These are phyloP conservation scores for Torymus texanus DNA, from an alignment of 2,888 invertebrate species.

Conservation along the genomic window DNA sequence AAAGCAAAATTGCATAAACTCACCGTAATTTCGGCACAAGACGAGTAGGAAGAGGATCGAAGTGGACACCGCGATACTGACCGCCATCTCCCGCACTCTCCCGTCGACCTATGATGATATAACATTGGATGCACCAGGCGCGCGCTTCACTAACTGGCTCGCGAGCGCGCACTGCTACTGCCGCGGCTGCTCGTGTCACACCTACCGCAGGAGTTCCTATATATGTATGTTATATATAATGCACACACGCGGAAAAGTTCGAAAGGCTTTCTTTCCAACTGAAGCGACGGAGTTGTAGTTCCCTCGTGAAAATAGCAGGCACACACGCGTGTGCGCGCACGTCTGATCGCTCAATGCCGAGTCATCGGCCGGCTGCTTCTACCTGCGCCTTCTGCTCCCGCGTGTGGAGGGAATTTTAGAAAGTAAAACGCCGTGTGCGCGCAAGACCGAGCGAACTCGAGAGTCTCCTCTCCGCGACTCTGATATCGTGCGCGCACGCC, in stretches of 20 bases:
- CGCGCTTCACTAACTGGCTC: neutral
- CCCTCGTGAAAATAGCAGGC: no score
- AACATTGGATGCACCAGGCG: slow-evolving; percentile 67
- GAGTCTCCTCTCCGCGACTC: slow-evolving; percentile 37
- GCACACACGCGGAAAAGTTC: no score
- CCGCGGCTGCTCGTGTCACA: neutral
- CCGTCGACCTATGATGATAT: slow-evolving; percentile 69
- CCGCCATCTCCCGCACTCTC: slow-evolving; percentile 70
- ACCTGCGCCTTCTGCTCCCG: neutral
- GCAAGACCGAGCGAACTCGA: neutral
- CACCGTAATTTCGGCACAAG: slow-evolving; percentile 63
- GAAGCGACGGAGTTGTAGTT: neutral
- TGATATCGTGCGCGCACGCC: slow-evolving; percentile 29
- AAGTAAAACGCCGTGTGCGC: slow-evolving; percentile 43
- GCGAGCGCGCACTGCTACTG: neutral
- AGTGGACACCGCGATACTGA: slow-evolving; percentile 69
- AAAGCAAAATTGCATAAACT: slow-evolving; percentile 59
- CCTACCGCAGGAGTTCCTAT: no score
- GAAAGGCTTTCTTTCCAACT: no score
- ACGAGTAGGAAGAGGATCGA: slow-evolving; percentile 61
- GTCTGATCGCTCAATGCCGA: slow-evolving; percentile 67
- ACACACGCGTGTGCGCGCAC: slow-evolving; percentile 59
- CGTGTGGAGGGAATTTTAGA: slow-evolving; percentile 54
- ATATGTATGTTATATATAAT: no score
- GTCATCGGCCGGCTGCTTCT: slow-evolving; percentile 58